Evolutionary conservation across 2,797 vertebrate species (phyloP), one percentile per base, ranked within the genome.

Genomic region (Enteromius unitaeniatus): DNA sequence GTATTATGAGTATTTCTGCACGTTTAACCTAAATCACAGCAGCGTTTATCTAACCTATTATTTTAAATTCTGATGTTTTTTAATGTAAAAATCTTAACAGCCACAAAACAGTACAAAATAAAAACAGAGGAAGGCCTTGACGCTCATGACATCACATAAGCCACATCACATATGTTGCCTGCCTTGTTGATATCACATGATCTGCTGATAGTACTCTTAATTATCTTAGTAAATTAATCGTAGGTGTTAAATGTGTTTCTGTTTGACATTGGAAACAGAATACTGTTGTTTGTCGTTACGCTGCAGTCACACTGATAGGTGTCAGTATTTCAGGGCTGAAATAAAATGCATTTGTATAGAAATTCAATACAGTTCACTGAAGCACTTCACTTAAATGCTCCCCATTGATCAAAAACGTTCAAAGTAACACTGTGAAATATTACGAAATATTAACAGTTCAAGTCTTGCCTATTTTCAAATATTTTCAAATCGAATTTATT

Each of bases 171-270:
- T 42, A 76, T 58, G 37, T 42, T 69, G 11, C 13, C n/a, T 15
- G 13, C n/a, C n/a, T 45, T 70, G n/a, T 70, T 70, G 68, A 34
- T 3, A 37, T 72, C 69, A 72, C 42, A 72, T 55, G 53, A n/a
- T 55, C 21, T 55, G 8, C 21, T 3, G 8, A 55, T n/a, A 10
- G 21, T 53, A 53, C 51, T n/a, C 19, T 51, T 9, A 42, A 19
- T n/a, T n/a, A 55, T 55, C 51, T 55, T n/a, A n/a, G 21, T n/a
- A 55, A n/a, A n/a, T 10, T 21, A 53, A 55, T n/a, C 21, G n/a
- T 3, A 7, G 51, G 19, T 55, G 51, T 9, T 9, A n/a, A 55
- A 55, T 9, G 53, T 9, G 21, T 55, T 55, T 55, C 19, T 55
- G 53, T 21, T 55, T 55, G 19, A 21, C 21, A n/a, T n/a, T 55